phyloP scores from a whole-genome alignment of 2,113 vertebrate species.

The Prunella fulvescens region DNA sequence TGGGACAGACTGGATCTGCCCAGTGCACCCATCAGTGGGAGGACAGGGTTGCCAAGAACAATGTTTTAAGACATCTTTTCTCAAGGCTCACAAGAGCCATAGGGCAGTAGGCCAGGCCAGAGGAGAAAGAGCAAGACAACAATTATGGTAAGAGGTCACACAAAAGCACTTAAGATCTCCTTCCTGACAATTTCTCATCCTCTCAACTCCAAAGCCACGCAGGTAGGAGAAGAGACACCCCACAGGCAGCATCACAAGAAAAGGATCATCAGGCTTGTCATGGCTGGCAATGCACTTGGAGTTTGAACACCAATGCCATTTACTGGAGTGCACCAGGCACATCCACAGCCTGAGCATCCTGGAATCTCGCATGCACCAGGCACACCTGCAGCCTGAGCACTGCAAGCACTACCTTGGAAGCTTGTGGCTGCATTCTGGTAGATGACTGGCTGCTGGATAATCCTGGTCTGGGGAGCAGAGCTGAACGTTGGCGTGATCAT shows the following conservation, averaged over 20 bases:
- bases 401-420: slow-evolving; percentile 83
- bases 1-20: not conserved
- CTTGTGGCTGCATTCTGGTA: slow-evolving; percentile 86
- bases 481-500: slow-evolving; percentile 87
- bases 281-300: not conserved
- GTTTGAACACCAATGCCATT: not conserved
- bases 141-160: not conserved
- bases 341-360: not conserved
- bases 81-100: not conserved
- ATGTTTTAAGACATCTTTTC: not conserved
- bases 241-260: not conserved
- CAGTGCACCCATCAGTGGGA: not conserved
- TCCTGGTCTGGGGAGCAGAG: slow-evolving; percentile 82
- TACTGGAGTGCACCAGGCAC: not conserved
- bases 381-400: not conserved
- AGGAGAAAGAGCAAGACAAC: not conserved
- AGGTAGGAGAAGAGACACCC: not conserved
- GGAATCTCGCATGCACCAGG: fast-evolving
- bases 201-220: not conserved
- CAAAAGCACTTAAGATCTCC: not conserved
- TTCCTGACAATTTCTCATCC: not conserved
- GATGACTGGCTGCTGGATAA: slow-evolving; percentile 92
- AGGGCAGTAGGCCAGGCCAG: not conserved
- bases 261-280: not conserved
- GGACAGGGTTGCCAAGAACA: not conserved